Evolutionary conservation across 2,797 vertebrate species (phyloP).

Genomic region (Pygocentrus nattereri): DNA sequence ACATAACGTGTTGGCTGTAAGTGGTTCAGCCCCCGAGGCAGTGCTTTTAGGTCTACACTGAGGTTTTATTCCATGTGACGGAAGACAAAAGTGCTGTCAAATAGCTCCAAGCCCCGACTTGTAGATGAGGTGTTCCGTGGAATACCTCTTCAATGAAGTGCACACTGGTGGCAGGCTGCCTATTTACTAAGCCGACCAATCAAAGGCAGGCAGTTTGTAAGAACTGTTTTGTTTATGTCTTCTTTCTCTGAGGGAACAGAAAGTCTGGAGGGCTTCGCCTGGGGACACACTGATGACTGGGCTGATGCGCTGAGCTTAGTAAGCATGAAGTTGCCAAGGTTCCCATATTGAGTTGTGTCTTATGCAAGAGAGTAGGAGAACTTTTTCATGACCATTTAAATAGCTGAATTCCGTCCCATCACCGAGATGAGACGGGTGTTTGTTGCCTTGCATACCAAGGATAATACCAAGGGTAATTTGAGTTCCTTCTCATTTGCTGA

Average conservation of each 20-base stretch:
- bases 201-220: slow-evolving; percentile 16
- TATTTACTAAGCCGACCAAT: slow-evolving; percentile 43
- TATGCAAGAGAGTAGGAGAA: slow-evolving; percentile 24
- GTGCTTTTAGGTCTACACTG: slow-evolving; percentile 4
- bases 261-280: slow-evolving; percentile 39
- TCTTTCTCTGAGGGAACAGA: slow-evolving; percentile 18
- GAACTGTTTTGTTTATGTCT: slow-evolving; percentile 32
- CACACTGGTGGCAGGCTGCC: slow-evolving; percentile 15
- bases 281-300: background rate
- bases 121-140: slow-evolving; percentile 33
- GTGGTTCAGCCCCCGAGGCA: slow-evolving; percentile 34
- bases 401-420: slow-evolving; percentile 10
- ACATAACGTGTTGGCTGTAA: slow-evolving; percentile 27
- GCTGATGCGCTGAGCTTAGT: slow-evolving; percentile 13
- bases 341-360: slow-evolving; percentile 34
- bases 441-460: slow-evolving; percentile 24
- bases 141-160: slow-evolving; percentile 31
- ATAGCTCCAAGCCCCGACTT: slow-evolving; percentile 45
- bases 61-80: slow-evolving; percentile 22
- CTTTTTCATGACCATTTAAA: slow-evolving; percentile 23
- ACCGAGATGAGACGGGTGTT: slow-evolving; percentile 32
- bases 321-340: slow-evolving; percentile 21
- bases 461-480: slow-evolving; percentile 49
- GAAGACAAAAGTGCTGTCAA: slow-evolving; percentile 52
- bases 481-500: slow-evolving; percentile 24